phyloP scores from a whole-genome alignment of 1,140 invertebrate genomes.

The Microplitis mediator region DNA sequence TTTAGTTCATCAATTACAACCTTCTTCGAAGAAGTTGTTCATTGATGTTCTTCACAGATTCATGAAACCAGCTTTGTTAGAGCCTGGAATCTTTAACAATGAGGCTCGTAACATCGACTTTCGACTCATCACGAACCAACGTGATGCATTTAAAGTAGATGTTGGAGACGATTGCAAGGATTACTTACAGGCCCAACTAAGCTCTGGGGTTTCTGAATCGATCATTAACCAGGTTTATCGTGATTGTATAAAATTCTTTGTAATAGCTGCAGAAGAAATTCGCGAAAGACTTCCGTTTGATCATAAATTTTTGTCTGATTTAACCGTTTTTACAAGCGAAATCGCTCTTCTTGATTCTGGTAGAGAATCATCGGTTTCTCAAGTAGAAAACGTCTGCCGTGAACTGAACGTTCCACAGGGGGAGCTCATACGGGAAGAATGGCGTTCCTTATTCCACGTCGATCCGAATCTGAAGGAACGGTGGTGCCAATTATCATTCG shows the following conservation, averaged over 20 bases:
- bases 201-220: background rate
- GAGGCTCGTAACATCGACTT: background rate
- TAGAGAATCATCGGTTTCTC: background rate
- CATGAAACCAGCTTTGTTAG: background rate
- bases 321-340: constrained; percentile 6
- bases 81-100: background rate
- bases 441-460: background rate
- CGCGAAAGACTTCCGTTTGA: constrained; percentile 12
- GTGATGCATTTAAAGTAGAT: background rate
- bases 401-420: background rate
- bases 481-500: constrained; percentile 17
- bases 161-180: constrained; percentile 5
- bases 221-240: background rate
- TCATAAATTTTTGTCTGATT: constrained; percentile 18
- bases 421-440: background rate
- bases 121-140: background rate
- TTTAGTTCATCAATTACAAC: constrained; percentile 15
- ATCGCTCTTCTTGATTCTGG: background rate
- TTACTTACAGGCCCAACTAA: constrained; percentile 3
- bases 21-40: background rate
- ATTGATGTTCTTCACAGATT: background rate
- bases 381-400: background rate
- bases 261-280: constrained; percentile 19
- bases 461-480: constrained; percentile 1
- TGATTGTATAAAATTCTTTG: constrained; percentile 19